phyloP scores from a whole-genome alignment of 1,140 invertebrate genomes.

The Drosophila tani region DNA sequence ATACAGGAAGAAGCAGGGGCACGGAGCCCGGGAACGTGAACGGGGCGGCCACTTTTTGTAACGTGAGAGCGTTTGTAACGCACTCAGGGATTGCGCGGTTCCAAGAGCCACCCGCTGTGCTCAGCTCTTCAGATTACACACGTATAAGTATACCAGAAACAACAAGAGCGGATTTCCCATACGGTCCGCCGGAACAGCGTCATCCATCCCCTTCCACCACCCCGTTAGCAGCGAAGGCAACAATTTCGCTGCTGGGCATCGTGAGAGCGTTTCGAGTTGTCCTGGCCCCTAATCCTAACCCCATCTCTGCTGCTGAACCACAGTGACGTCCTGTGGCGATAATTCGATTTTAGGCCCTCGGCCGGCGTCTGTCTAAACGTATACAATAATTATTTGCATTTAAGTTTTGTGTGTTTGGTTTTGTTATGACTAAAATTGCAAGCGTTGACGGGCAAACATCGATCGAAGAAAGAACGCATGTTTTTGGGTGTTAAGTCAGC shows the following conservation, averaged over 20 bases:
- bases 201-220: conserved; percentile 5
- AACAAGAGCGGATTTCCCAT: conserved; percentile 69
- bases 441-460: conserved; percentile 3
- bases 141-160: conserved; percentile 44
- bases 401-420: conserved; percentile 44
- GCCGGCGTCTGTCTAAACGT: conserved; percentile 54
- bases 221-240: conserved; percentile 30
- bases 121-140: conserved; percentile 75
- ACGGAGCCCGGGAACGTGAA: background rate
- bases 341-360: conserved; percentile 69
- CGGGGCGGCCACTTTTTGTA: conserved; percentile 61
- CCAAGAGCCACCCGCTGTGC: conserved; percentile 74
- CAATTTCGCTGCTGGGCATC: conserved; percentile 45
- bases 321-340: conserved; percentile 61
- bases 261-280: conserved; percentile 56
- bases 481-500: conserved; percentile 65
- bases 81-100: conserved; percentile 49
- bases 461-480: conserved; percentile 25
- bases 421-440: conserved; percentile 53
- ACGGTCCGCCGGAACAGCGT: conserved; percentile 35
- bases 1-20: background rate
- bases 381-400: conserved; percentile 80
- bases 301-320: background rate
- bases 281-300: conserved; percentile 9
- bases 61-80: conserved; percentile 77